Percentiles rank a stretch among this genome's conserved stretches.
These are phyloP conservation scores for Ectropis grisescens DNA, from an alignment of 1,140 invertebrate genomes.

Conservation along the genomic window DNA sequence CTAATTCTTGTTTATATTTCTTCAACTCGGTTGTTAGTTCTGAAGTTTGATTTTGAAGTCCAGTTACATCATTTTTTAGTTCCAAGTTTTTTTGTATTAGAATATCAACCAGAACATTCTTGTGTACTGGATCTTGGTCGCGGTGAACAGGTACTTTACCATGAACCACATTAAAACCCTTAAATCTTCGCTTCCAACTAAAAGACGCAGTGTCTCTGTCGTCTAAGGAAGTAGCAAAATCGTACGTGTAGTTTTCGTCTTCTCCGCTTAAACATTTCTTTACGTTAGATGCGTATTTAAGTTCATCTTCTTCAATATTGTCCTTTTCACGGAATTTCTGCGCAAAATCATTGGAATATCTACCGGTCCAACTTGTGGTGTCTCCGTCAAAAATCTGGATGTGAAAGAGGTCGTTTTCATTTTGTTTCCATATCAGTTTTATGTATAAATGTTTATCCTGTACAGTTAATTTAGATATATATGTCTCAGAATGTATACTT, in stretches of 20 bases:
- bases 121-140: slow-evolving; percentile 10
- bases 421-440: slow-evolving; percentile 31
- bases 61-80: slow-evolving; percentile 16
- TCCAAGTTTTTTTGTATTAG: slow-evolving; percentile 30
- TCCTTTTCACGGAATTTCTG: slow-evolving; percentile 19
- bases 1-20: slow-evolving; percentile 29
- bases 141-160: slow-evolving; percentile 28
- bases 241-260: slow-evolving; percentile 19
- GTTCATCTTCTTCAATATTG: slow-evolving; percentile 23
- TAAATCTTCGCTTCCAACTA: slow-evolving; percentile 36
- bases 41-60: slow-evolving; percentile 16
- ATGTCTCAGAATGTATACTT: too few relatives aligned
- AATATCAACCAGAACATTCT: slow-evolving; percentile 32
- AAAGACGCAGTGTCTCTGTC: slow-evolving; percentile 20
- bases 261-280: slow-evolving; percentile 18
- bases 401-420: slow-evolving; percentile 27
- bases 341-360: slow-evolving; percentile 25
- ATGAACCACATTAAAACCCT: slow-evolving; percentile 23
- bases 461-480: too few relatives aligned
- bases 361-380: slow-evolving; percentile 32
- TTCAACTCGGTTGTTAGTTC: slow-evolving; percentile 22
- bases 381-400: slow-evolving; percentile 29
- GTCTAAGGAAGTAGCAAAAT: slow-evolving; percentile 14
- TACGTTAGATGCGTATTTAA: slow-evolving; percentile 27
- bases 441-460: too few relatives aligned